Percentiles rank a stretch among this genome's conserved stretches.
Evolutionary conservation across 2,888 invertebrate genomes (phyloP).

Genomic region (Petrolisthes cinctipes): DNA sequence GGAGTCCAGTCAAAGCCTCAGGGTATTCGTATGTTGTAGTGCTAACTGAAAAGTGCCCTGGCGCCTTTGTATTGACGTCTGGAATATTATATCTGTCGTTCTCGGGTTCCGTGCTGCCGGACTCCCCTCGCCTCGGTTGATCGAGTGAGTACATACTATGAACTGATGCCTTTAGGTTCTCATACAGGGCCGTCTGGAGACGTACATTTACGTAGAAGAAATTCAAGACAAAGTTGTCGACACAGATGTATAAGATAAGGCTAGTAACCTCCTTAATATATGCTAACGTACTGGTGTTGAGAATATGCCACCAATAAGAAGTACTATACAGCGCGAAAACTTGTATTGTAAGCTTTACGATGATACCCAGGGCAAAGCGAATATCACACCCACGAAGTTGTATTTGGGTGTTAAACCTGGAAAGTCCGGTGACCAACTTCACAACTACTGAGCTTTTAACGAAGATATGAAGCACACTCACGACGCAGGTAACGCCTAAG

Average conservation of each 20-base stretch:
- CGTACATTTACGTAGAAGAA: conserved; percentile 4
- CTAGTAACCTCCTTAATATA: too few relatives aligned
- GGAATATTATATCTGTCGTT: neutral
- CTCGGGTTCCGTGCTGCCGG: too few relatives aligned
- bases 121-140: neutral
- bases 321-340: neutral
- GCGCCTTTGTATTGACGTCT: too few relatives aligned
- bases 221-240: neutral
- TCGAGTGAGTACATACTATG: neutral
- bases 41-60: too few relatives aligned
- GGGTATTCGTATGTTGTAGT: too few relatives aligned
- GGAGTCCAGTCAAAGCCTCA: too few relatives aligned
- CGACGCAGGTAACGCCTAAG: neutral
- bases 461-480: neutral
- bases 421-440: neutral
- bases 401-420: neutral
- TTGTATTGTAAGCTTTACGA: neutral
- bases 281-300: neutral
- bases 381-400: neutral
- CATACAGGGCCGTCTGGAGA: neutral
- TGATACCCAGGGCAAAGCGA: neutral
- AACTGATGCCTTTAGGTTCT: neutral
- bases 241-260: neutral
- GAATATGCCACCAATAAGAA: neutral
- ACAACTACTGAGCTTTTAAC: neutral